Evolutionary conservation across 2,888 invertebrate species (phyloP), one percentile per base, ranked within the genome.

Genomic region (Synanthedon vespiformis): DNA sequence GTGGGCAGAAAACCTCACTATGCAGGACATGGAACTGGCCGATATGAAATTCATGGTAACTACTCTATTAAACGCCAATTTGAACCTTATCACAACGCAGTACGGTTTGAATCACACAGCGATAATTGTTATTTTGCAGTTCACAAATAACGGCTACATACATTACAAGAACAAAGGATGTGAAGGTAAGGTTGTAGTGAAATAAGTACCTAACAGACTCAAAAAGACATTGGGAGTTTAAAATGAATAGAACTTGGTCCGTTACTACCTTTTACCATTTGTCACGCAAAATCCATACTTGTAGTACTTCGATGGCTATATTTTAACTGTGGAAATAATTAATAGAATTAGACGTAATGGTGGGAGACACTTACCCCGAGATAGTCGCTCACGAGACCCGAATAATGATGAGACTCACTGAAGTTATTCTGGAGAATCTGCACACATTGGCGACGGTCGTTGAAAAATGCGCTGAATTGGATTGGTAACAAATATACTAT

Each of bases 311-410:
- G 16, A 16, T 22, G 18, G 18, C 18, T 22, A 22, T 22, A 4
- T 27, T 27, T 27, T 27, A 27, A 27, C 27, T 6, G 2, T 34
- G 10, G 34, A 10, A 34, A 34, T 34, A 10, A 10, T 34, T 54
- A 40, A 6, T 57, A 91, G 94, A 95, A 70, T 70, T 96, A 63
- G 96, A 97, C 74, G 78, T 88, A 55, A 84, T 91, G 59, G 85
- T 95, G 55, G 96, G 96, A 41, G 94, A 96, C 77, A 91, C 93
- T 41, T 90, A 93, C 65, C 89, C 92, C 11, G 93, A 93, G 68
- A 95, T 96, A 64, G 90, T 91, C 62, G 93, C 94, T 55, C 92
- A 93, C 61, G 95, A 97, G 80, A 92, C 92, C 3, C 85, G 91
- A 53, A 93, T 96, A 64, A 91, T 95, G 89, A 87, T 92, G 70